Percentiles rank a stretch among this genome's conserved stretches.
Conservation (phyloP, 2,113 vertebrate genomes). For the human (Homo sapiens) region DNA sequence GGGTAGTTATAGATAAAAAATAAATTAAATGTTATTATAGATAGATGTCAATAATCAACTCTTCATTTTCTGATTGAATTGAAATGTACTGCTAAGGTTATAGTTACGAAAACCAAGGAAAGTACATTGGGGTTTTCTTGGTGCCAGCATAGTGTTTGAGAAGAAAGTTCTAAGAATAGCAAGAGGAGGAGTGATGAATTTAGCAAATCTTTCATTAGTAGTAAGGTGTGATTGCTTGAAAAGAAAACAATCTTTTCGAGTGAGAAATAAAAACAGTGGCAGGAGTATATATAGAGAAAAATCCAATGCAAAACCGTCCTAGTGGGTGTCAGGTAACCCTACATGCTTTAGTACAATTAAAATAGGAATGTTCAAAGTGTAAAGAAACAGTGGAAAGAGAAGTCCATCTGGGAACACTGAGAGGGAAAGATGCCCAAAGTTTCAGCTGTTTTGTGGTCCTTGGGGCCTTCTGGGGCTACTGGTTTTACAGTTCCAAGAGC, state of each 20-base stretch:
- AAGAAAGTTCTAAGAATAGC: slow-evolving; percentile 14
- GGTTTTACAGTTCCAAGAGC: neutral
- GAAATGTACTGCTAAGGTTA: neutral
- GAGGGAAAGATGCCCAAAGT: neutral
- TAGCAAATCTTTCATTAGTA: slow-evolving; percentile 26
- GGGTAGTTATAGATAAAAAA: neutral
- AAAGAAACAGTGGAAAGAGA: neutral
- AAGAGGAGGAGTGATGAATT: neutral
- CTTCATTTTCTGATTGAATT: slow-evolving; percentile 35
- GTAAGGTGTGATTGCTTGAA: slow-evolving; percentile 14
- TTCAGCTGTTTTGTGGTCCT: neutral
- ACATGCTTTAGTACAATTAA: neutral
- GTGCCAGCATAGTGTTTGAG: neutral
- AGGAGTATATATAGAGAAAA: neutral
- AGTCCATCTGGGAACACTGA: slow-evolving; percentile 16
- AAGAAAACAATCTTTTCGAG: neutral
- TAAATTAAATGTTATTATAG: neutral
- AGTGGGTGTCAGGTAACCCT: neutral
- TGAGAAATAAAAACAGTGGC: slow-evolving; percentile 35
- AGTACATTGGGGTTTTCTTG: neutral
- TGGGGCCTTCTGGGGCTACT: neutral
- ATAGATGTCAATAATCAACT: neutral
- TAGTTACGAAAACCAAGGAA: slow-evolving; percentile 9
- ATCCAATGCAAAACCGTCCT: neutral
- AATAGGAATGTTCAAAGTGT: neutral